Evolutionary conservation across 2,797 vertebrate species (phyloP), one percentile per base, ranked within the genome.

Genomic region (Melopsittacus undulatus): DNA sequence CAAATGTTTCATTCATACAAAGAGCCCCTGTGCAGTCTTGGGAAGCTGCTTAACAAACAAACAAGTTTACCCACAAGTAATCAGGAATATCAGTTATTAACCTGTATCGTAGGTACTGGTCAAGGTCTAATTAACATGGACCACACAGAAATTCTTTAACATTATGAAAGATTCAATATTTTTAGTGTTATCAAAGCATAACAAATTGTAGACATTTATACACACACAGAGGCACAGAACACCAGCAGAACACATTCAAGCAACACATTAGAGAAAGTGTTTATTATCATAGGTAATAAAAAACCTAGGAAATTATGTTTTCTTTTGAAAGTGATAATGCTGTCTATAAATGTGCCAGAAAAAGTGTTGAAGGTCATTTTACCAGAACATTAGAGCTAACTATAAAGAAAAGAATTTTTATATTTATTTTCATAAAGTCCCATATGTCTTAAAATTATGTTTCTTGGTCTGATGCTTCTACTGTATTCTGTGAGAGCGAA

Each of bases 251-350:
- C 64, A 87, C 48, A 70, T 27, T 95, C 79, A 89, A 82, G 36
- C 72, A 93, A 95, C 87, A 86, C 67, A 46, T 73, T 72, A 72
- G 83, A 68, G 61, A 30, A 94, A 94, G 82, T 32, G 83, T 92
- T 96, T 91, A 84, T 88, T 89, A 95, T 96, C 56, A 74, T 70
- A 93, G 81, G 89, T 75, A 92, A 84, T 90, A 92, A 92, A 96
- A 87, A 93, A 82, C 52, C 45, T 79, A 92, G 80, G 85, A 95
- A 94, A 92, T 72, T 43, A 94, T 63, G 72, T 27, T 94, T 90
- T 94, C 89, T 96, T 96, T 95, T 85, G 83, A 85, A 96, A 89
- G 83, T 81, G 87, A 92, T 88, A 86, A 89, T n/a, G 36, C 48
- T 72, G 84, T 68, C 87, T 73, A 91, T 87, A 96, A 95, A 94